Evolutionary conservation across 2,797 vertebrate species (phyloP), one percentile per base, ranked within the genome.

Genomic region (Paramormyrops hopkinsi): DNA sequence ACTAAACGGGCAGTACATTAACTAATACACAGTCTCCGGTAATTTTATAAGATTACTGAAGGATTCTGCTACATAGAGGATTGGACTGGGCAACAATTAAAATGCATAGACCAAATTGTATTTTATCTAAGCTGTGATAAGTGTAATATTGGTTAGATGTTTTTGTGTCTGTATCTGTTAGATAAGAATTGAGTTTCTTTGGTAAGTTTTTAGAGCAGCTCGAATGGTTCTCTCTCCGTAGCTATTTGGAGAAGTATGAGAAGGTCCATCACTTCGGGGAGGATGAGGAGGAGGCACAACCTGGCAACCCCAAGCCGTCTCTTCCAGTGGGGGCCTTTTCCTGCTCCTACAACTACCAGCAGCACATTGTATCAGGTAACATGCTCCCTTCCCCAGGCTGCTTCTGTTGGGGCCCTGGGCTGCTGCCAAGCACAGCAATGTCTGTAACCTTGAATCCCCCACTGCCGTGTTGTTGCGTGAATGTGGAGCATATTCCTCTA

Each of bases 191-290:
- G 29, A 33, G 29, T 37, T 37, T 37, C 12, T 17, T 46, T 46
- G 79, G 79, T 22, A 22, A 48, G 33, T 83, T 48, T 48, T 83
- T 83, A 50, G 79, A 50, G 41, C n/a, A 83, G n/a, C 41, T 50
- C 11, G 7, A 46, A 83, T 50, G 54, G 17, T 53, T 79, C 37
- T 86, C 62, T 90, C 56, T 89, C 94, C 93, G 29, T 95, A 99
- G 99, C 95, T 99, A 99, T 96, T 95, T 99, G 95, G 99, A 99
- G 96, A 99, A 99, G 92, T 99, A 99, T 93, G 99, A 99, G 94
- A 99, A 99, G 96, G 98, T 99, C 93, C 98, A 99, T 97, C 99
- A 99, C 96, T 99, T 99, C 93, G 99, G 99, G 92, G 99, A 99
- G 94, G 99, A 99, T 92, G 99, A 99, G 92, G 99, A 99, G 91